Evolutionary conservation across 2,113 vertebrate genomes (phyloP), one percentile per base, ranked within the genome.

Genomic region (Apus apus): DNA sequence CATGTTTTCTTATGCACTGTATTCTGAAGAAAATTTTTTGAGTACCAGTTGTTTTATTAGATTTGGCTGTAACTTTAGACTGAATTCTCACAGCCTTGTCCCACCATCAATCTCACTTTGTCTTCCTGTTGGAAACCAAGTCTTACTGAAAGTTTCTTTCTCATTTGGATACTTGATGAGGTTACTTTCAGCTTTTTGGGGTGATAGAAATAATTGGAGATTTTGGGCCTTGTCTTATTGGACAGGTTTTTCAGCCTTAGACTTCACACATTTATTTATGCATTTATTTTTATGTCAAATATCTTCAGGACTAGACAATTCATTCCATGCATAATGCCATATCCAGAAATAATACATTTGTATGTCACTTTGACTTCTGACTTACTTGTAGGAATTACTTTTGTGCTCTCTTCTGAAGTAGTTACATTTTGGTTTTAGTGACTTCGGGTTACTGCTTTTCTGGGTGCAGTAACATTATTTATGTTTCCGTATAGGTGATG

Each of bases 371-470:
- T 53, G 68, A 60, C 38, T 89, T 87, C 9, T 20, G 27, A 29
- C 29, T 61, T 90, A 16, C 25, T 80, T 85, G 9, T 61, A 65
- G 85, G 53, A 89, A 61, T 85, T 87, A 25, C 5, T 5, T 16
- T 75, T 0, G 0, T 0, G 0, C 17, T 89, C 2, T 54, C 11
- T 56, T 77, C 45, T 61, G 23, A 72, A 61, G 32, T 56, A 56
- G 40, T 75, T 40, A 11, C 34, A n/a, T 71, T 81, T 61, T 43
- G 13, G 3, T 45, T 64, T 57, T 23, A 54, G 20, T 29, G 4
- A 34, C 65, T 85, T 20, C 64, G 27, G 8, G 27, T 85, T 79
- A 6, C 19, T 73, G 50, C 13, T 74, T 65, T 89, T 78, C 43
- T 61, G 27, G 53, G 29, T 32, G 26, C 43, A 67, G 29, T 86